Evolutionary conservation across 2,888 invertebrate species (phyloP), one percentile per base, ranked within the genome.

Genomic region (Brachypalpus laphriformis): DNA sequence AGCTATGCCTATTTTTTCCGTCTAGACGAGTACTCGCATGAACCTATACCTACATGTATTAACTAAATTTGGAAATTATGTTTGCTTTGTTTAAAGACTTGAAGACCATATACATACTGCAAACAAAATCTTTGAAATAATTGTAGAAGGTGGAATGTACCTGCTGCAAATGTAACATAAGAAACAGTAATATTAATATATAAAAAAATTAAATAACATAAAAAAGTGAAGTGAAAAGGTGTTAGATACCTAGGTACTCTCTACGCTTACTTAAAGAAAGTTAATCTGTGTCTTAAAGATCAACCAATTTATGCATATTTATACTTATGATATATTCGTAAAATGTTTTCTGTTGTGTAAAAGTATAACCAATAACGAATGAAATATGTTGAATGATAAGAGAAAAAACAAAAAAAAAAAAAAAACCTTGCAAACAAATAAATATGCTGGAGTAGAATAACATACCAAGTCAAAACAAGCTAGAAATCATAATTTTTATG

Each of bases 1-100:
- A 61, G 71, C 59, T 72, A 72, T 49, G 49, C 34, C 71, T 72
- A 57, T 72, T 61, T 72, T 37, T 20, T 20, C n/a, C n/a, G n/a
- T n/a, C n/a, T n/a, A n/a, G n/a, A n/a, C n/a, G n/a, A n/a, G n/a
- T n/a, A n/a, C n/a, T n/a, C n/a, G n/a, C n/a, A n/a, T n/a, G n/a
- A n/a, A n/a, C n/a, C n/a, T n/a, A 54, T 40, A 25, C 18, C 37
- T 22, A 11, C n/a, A n/a, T 51, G 16, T 16, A 18, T 14, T 9
- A n/a, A 18, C 9, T 22, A 22, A 28, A 6, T 45, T 28, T 42
- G 56, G 56, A 42, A 9, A n/a, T 25, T 70, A 5, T 20, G 22
- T 45, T 61, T 28, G 42, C 1, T 45, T 11, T 18, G 18, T 28
- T 61, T 57, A 34, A 14, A 37, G 31, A 54, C 28, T 31, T n/a